A percentile compares a stretch with the other conserved stretches of the same genome.
These are phyloP conservation scores for Zonotrichia leucophrys DNA, from an alignment of 2,113 vertebrate species.

Conservation along the genomic window DNA sequence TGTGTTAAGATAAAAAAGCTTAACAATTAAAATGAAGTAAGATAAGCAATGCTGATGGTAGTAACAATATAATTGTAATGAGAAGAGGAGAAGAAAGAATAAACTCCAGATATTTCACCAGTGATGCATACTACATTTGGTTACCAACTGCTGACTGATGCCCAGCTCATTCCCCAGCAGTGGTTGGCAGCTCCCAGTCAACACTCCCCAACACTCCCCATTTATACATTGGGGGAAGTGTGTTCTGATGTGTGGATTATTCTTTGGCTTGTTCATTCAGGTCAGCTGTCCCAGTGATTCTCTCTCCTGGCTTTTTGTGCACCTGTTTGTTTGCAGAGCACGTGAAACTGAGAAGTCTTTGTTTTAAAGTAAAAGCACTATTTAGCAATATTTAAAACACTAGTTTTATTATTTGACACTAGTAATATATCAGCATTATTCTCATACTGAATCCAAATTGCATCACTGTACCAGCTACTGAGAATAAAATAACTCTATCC, in stretches of 20 bases:
- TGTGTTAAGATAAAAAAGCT: background rate
- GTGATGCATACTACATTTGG: background rate
- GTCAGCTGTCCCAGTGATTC: background rate
- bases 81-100: background rate
- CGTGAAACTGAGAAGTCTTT: background rate
- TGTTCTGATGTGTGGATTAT: background rate
- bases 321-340: background rate
- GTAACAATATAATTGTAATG: background rate
- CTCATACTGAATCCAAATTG: background rate
- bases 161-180: background rate
- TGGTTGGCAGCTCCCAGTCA: background rate
- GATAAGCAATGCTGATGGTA: background rate
- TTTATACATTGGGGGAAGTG: background rate
- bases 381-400: background rate
- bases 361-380: background rate
- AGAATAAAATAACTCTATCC: background rate
- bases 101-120: background rate
- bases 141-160: background rate
- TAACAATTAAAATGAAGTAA: background rate
- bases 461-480: background rate
- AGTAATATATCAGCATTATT: background rate
- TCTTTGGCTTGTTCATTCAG: background rate
- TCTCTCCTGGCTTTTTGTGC: background rate
- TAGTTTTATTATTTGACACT: too few relatives aligned
- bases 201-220: rapidly evolving